A percentile compares a stretch with the other conserved stretches of the same genome.
These are phyloP conservation scores for Remorina albescens DNA, from an alignment of 2,797 vertebrate genomes.

Conservation along the genomic window DNA sequence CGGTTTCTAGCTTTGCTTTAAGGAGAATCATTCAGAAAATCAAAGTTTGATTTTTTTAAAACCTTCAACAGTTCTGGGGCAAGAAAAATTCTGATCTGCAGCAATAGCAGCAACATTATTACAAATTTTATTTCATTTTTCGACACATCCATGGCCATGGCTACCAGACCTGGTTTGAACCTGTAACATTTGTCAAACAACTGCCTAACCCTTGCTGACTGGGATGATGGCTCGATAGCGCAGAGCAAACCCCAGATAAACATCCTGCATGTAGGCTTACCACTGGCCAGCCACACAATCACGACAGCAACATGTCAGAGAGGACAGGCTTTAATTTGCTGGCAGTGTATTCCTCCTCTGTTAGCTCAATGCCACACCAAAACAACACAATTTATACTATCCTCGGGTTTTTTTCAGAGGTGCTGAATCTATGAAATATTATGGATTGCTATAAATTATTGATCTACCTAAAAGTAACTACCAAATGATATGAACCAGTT, in stretches of 20 bases:
- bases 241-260: neutral
- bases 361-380: neutral
- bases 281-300: neutral
- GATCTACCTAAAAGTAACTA: neutral
- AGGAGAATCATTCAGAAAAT: constrained; percentile 5
- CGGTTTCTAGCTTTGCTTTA: constrained; percentile 54
- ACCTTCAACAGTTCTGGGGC: neutral
- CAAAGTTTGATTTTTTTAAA: neutral
- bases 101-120: too few relatives aligned
- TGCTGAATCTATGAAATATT: neutral
- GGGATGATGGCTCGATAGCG: neutral
- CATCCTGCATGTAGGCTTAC: neutral
- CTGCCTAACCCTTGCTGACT: neutral
- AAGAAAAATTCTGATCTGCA: constrained; percentile 3
- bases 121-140: neutral
- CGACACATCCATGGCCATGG: neutral
- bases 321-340: neutral
- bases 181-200: neutral
- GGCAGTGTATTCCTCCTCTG: neutral
- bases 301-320: neutral
- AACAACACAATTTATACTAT: neutral
- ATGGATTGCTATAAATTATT: neutral
- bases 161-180: neutral
- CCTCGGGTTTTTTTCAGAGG: too few relatives aligned
- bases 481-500: too few relatives aligned